Conservation (phyloP, 2,888 invertebrate genomes). For the Abscondita cerata region DNA sequence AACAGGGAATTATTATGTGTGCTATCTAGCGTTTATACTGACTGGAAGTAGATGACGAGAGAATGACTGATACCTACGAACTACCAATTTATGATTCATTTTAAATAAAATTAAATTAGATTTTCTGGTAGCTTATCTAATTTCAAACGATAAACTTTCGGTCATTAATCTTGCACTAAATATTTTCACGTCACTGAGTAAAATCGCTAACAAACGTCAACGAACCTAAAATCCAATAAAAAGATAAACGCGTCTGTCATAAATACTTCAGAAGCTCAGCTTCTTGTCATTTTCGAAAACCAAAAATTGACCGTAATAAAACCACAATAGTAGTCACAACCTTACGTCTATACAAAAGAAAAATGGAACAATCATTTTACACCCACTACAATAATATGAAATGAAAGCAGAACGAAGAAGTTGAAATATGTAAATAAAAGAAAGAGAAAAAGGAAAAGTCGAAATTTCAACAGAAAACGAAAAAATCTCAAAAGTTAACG, state of each 20-base stretch:
- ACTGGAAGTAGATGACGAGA: too few species aligned
- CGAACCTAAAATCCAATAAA: slow-evolving; percentile 19
- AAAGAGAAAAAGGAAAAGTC: slow-evolving; percentile 17
- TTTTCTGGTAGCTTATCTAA: too few species aligned
- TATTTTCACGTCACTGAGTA: slow-evolving; percentile 3
- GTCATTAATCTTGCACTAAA: slow-evolving; percentile 13
- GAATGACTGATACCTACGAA: too few species aligned
- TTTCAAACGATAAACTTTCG: too few species aligned
- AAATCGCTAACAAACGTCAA: slow-evolving; percentile 5
- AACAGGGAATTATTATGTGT: too few species aligned
- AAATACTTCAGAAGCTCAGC: slow-evolving; percentile 20
- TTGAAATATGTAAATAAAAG: background rate
- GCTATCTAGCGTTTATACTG: too few species aligned
- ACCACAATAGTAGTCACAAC: slow-evolving; percentile 8
- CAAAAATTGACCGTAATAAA: slow-evolving; percentile 26
- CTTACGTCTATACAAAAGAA: too few species aligned
- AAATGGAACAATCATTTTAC: slow-evolving; percentile 12
- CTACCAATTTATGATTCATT: too few species aligned
- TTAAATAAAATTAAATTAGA: too few species aligned
- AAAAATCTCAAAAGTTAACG: slow-evolving; percentile 22
- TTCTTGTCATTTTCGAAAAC: slow-evolving; percentile 24
- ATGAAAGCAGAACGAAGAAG: slow-evolving; percentile 29
- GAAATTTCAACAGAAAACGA: too few species aligned
- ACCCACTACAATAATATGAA: slow-evolving; percentile 9
- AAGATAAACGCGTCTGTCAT: slow-evolving; percentile 12